Percentiles rank a stretch among this genome's conserved stretches.
Evolutionary conservation across 2,797 vertebrate genomes (phyloP).

Genomic region (Trichosurus vulpecula): DNA sequence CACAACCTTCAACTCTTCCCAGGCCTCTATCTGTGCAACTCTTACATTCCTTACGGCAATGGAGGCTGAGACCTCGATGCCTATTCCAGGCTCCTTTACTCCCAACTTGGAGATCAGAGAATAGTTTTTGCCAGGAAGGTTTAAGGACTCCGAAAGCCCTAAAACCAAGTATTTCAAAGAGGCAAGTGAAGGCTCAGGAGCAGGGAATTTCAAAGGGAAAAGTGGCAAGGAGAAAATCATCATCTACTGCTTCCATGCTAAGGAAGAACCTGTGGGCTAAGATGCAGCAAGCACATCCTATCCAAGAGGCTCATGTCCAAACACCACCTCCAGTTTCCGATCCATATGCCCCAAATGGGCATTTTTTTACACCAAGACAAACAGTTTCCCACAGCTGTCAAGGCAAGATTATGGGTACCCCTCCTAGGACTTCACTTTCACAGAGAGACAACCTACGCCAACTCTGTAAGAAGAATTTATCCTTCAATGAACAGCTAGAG

Average conservation of each 20-base stretch:
- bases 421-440: conserved; percentile 54
- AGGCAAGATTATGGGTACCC: conserved; percentile 33
- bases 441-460: conserved; percentile 59
- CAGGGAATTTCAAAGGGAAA: conserved; percentile 54
- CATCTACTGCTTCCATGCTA: conserved; percentile 63
- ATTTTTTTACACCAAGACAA: conserved; percentile 71
- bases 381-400: conserved; percentile 61
- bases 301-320: conserved; percentile 44
- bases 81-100: conserved; percentile 20
- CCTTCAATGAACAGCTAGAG: conserved; percentile 67
- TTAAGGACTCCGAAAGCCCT: conserved; percentile 8
- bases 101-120: conserved; percentile 26
- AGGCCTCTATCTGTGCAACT: conserved; percentile 25
- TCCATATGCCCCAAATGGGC: conserved; percentile 65
- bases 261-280: conserved; percentile 64
- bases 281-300: conserved; percentile 61
- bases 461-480: conserved; percentile 35
- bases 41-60: conserved; percentile 29
- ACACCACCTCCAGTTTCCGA: conserved; percentile 23
- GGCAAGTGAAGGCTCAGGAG: conserved; percentile 65
- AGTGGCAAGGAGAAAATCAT: conserved; percentile 68
- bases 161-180: conserved; percentile 49
- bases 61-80: neutral
- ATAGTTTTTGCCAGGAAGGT: conserved; percentile 26
- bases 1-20: conserved; percentile 41